Conservation (phyloP, 2,113 vertebrate species). For the Antechinus stuartii region DNA sequence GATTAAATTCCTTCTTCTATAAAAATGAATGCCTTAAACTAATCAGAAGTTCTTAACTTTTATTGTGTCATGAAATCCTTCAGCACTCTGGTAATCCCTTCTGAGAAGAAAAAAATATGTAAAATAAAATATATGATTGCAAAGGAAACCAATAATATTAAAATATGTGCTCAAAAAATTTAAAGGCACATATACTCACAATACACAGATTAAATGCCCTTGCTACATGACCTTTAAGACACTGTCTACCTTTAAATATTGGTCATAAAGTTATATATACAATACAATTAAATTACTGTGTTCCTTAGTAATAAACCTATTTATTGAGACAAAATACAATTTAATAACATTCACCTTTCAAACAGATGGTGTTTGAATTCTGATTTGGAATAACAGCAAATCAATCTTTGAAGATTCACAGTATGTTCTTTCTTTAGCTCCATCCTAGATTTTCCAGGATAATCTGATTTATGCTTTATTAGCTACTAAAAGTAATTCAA, state of each 20-base stretch:
- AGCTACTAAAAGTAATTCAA: background rate
- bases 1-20: background rate
- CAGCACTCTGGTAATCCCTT: background rate
- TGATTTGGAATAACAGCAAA: background rate
- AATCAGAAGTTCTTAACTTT: too few species aligned
- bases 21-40: too few species aligned
- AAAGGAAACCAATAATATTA: background rate
- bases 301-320: background rate
- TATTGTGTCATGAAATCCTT: background rate
- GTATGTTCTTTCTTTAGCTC: too few species aligned
- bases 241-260: background rate
- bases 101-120: background rate
- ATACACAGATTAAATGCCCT: background rate
- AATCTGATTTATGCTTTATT: background rate
- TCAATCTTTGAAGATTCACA: background rate
- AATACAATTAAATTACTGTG: background rate
- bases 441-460: background rate
- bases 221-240: background rate
- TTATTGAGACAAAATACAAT: background rate
- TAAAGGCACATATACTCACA: background rate
- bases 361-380: background rate
- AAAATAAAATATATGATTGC: background rate
- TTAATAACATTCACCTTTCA: background rate
- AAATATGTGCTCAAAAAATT: background rate
- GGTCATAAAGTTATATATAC: background rate